Evolutionary conservation across 1,140 invertebrate genomes (phyloP).

Genomic region (Solenopsis fugax): DNA sequence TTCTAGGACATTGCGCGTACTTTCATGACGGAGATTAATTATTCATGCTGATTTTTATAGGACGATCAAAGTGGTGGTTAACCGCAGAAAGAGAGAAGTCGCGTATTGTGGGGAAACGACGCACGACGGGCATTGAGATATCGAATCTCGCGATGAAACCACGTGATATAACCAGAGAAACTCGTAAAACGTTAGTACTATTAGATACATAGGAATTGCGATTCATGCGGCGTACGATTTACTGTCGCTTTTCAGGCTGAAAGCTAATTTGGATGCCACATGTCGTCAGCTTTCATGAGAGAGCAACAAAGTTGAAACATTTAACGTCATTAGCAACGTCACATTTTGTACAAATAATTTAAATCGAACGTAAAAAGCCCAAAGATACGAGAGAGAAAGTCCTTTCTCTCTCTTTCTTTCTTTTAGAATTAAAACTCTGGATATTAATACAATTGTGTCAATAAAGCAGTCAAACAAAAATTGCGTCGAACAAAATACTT

Average conservation of each 20-base stretch:
- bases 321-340: neutral
- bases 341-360: neutral
- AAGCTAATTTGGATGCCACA: neutral
- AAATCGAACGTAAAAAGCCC: neutral
- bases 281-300: neutral
- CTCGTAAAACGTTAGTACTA: slow-evolving; percentile 1
- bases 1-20: neutral
- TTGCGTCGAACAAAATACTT: slow-evolving; percentile 26
- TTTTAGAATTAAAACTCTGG: neutral
- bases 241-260: neutral
- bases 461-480: neutral
- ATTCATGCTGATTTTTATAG: neutral
- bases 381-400: neutral
- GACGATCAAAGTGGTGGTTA: neutral
- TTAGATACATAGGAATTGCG: neutral
- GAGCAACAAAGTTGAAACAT: neutral
- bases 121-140: neutral
- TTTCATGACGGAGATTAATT: slow-evolving; percentile 19
- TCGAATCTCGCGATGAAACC: neutral
- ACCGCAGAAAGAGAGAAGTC: neutral
- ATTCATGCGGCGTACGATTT: slow-evolving; percentile 1
- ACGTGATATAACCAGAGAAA: slow-evolving; percentile 23
- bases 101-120: neutral
- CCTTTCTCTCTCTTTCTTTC: too few relatives aligned
- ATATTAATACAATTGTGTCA: neutral